Evolutionary conservation across 2,888 invertebrate species (phyloP).

Genomic region (Oithona nana): DNA sequence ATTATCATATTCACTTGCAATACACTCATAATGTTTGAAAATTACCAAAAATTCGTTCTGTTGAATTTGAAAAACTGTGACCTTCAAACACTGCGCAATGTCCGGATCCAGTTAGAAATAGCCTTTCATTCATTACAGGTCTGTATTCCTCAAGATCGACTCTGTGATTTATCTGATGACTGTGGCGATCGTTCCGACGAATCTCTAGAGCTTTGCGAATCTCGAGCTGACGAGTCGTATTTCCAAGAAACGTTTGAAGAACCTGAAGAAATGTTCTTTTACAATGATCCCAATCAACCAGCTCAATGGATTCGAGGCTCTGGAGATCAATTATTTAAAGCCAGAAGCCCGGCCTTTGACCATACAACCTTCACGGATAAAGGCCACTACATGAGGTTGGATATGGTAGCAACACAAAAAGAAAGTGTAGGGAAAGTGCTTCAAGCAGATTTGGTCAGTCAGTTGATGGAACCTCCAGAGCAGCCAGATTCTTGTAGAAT

Average conservation of each 20-base stretch:
- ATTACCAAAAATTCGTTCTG: too few relatives aligned
- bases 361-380: neutral
- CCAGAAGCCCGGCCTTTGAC: neutral
- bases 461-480: neutral
- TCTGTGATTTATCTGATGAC: neutral
- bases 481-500: neutral
- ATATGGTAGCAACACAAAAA: neutral
- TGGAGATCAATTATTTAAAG: neutral
- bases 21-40: too few relatives aligned
- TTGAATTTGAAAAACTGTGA: too few relatives aligned
- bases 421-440: neutral
- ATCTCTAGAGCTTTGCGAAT: neutral
- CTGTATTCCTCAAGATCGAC: neutral
- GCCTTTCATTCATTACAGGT: neutral
- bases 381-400: neutral
- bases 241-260: neutral
- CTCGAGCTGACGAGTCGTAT: neutral
- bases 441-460: neutral
- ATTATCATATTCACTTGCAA: too few relatives aligned
- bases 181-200: neutral
- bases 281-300: neutral
- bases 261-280: neutral
- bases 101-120: too few relatives aligned
- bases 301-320: neutral
- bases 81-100: too few relatives aligned